Conservation (phyloP, 2,113 vertebrate genomes). For the Corythornis cristatus region DNA sequence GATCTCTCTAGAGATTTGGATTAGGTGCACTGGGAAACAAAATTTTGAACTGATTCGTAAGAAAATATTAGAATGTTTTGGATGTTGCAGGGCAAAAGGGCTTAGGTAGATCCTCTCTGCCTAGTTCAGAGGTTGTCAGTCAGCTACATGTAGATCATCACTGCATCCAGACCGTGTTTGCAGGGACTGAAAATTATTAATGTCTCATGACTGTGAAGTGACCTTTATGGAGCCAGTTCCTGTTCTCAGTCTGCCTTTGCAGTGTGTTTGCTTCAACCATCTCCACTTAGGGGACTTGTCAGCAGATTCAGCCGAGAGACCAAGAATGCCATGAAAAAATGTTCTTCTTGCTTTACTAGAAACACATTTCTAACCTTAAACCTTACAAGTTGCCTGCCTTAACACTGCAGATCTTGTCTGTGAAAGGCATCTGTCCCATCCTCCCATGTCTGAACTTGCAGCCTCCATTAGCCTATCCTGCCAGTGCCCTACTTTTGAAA, state of each 20-base stretch:
- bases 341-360: not conserved
- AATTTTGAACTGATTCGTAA: not conserved
- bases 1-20: not conserved
- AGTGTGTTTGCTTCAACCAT: not conserved
- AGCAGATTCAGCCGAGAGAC: not conserved
- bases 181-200: not conserved
- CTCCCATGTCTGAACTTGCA: not conserved
- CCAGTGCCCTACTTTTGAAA: not conserved
- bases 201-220: not conserved
- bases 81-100: not conserved
- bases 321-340: not conserved
- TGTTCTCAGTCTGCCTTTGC: not conserved
- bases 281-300: not conserved
- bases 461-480: not conserved
- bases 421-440: not conserved
- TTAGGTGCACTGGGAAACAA: not conserved
- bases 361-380: not conserved
- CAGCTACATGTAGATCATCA: not conserved
- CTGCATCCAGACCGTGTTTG: not conserved
- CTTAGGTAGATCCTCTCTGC: not conserved
- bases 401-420: not conserved
- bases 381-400: not conserved
- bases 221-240: not conserved
- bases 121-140: not conserved
- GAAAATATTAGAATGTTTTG: not conserved